Conservation (phyloP, 2,888 invertebrate genomes). For the Seira sanloemensis region DNA sequence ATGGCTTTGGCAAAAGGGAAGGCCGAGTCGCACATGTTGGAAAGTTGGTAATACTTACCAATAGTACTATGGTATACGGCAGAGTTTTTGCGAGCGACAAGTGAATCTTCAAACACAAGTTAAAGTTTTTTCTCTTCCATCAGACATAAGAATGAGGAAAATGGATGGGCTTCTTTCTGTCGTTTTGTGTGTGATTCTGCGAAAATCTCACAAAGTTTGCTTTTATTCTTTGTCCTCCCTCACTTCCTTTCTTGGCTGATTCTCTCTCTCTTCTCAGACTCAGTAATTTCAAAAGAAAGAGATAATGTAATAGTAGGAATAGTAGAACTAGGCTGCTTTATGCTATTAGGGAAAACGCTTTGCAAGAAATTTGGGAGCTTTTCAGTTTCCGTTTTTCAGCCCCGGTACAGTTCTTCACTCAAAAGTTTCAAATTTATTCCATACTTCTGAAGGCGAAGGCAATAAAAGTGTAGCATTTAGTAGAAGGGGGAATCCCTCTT, state of each 20-base stretch:
- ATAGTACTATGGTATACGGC: not conserved
- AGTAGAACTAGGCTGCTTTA: not conserved
- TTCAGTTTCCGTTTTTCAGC: not conserved
- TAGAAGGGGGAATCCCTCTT: not conserved
- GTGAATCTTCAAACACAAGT: not conserved
- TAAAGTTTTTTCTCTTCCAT: not conserved
- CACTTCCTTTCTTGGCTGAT: too few species aligned
- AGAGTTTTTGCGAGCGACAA: slow-evolving; percentile 4
- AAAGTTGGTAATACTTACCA: not conserved
- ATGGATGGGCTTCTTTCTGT: not conserved
- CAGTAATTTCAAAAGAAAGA: too few species aligned
- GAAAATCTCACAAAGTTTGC: not conserved
- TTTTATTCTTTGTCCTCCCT: not conserved
- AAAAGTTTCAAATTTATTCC: too few species aligned
- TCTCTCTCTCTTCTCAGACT: too few species aligned
- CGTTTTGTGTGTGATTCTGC: not conserved
- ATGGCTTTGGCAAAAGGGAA: not conserved
- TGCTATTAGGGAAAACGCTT: not conserved
- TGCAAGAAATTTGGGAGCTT: not conserved
- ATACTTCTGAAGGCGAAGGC: too few species aligned
- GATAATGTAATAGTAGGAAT: too few species aligned
- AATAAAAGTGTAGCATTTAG: not conserved
- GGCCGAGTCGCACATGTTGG: not conserved
- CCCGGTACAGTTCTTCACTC: too few species aligned
- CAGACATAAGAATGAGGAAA: not conserved